Conservation (phyloP, 2,113 vertebrate species). For the Leptobrachium leishanense region DNA sequence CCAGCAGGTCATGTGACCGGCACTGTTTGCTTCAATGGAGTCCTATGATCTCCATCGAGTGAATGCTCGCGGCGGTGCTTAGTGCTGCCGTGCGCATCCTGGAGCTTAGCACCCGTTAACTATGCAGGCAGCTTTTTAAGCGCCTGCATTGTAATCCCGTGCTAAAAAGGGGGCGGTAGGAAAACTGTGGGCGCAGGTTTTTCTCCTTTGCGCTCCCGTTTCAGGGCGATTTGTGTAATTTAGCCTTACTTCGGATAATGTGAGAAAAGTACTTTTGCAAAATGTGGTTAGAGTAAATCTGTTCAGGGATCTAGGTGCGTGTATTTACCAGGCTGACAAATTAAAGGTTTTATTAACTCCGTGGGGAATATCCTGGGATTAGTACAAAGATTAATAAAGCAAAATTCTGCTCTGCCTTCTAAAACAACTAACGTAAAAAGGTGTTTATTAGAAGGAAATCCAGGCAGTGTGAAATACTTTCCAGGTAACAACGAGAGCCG, state of each 20-base stretch:
- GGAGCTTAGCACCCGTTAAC: too few species aligned
- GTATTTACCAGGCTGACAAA: constrained; percentile 8
- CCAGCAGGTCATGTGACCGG: too few species aligned
- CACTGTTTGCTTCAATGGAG: too few species aligned
- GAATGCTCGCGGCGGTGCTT: too few species aligned
- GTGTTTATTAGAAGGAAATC: constrained; percentile 8
- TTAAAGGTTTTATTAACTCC: constrained; percentile 4
- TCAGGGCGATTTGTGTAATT: too few species aligned
- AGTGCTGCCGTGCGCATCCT: too few species aligned
- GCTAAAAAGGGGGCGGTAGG: too few species aligned
- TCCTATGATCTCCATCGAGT: too few species aligned
- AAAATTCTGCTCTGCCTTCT: constrained; percentile 1
- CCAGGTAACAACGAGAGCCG: neutral
- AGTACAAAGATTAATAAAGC: neutral
- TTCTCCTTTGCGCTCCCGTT: too few species aligned
- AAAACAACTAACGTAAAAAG: neutral
- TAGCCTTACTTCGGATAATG: neutral
- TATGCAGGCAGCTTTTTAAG: too few species aligned
- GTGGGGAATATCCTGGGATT: constrained; percentile 2
- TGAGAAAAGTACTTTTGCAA: neutral
- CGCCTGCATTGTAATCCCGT: too few species aligned
- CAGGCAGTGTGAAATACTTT: neutral
- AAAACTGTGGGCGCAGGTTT: too few species aligned
- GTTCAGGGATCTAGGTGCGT: neutral
- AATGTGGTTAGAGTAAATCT: constrained; percentile 15